Evolutionary conservation across 2,888 invertebrate species (phyloP).

Genomic region (Prenolepis imparis): DNA sequence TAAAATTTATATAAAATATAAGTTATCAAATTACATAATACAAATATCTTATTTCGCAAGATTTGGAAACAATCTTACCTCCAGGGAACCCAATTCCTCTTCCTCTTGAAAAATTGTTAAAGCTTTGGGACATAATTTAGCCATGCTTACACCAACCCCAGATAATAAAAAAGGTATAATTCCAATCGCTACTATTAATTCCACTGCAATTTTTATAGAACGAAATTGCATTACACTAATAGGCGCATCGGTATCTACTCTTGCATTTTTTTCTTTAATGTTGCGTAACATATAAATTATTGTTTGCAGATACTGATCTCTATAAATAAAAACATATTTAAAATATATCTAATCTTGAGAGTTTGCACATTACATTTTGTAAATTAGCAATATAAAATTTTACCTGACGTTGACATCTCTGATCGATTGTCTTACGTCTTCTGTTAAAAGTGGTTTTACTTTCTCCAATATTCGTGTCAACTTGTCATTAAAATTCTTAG

Average conservation of each 20-base stretch:
- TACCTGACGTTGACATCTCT: slow-evolving; percentile 14
- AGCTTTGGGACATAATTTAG: slow-evolving; percentile 86
- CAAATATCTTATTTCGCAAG: not conserved
- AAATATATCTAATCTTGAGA: not conserved
- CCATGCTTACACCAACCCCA: slow-evolving; percentile 88
- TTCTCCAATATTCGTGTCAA: slow-evolving; percentile 77
- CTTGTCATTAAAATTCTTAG: slow-evolving; percentile 75
- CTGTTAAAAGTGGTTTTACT: slow-evolving; percentile 85
- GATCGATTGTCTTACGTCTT: slow-evolving; percentile 73
- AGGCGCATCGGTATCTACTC: slow-evolving; percentile 70
- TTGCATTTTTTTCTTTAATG: slow-evolving; percentile 65
- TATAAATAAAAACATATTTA: slow-evolving; percentile 54
- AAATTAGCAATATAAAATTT: slow-evolving; percentile 21
- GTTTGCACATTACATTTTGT: not conserved
- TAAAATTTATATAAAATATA: not conserved
- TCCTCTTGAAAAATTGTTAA: slow-evolving; percentile 82
- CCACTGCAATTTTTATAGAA: slow-evolving; percentile 88
- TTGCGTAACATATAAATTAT: slow-evolving; percentile 71
- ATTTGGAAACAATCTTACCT: slow-evolving; percentile 83
- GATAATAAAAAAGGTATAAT: slow-evolving; percentile 90
- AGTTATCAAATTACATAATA: slow-evolving; percentile 18
- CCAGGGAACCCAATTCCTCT: slow-evolving; percentile 83
- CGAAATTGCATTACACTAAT: slow-evolving; percentile 91
- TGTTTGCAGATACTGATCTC: slow-evolving; percentile 76
- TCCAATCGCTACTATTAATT: slow-evolving; percentile 90